Evolutionary conservation across 2,113 vertebrate genomes (phyloP), one percentile per base, ranked within the genome.

Genomic region (Cyprinodon variegatus): DNA sequence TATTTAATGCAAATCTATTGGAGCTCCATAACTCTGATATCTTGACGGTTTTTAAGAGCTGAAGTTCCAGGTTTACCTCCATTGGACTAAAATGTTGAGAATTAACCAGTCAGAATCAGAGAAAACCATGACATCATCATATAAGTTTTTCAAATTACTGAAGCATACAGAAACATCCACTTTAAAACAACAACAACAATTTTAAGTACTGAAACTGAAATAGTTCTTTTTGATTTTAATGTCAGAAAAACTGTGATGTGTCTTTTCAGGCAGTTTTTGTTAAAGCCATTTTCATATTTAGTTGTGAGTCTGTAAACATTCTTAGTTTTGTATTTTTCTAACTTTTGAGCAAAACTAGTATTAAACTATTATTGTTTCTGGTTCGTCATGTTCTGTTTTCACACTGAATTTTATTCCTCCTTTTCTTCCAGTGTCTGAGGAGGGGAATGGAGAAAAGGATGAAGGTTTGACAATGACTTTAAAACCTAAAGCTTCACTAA

Each of bases 401-500:
- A 53, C 50, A 7, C 48, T 5, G 17, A 53, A 14, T 8, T 20
- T 53, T n/a, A n/a, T 53, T 7, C 9, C 15, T 15, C 17, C 8
- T 53, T 53, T 53, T 9, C 6, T 53, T 53, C 50, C 50, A 53
- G 50, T 53, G 48, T 53, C 48, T 53, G 48, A 53, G 48, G 14
- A 53, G 50, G n/a, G 8, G 48, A 6, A 53, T 53, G 48, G 43
- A 45, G 43, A 45, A 10, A 45, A 53, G 17, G 50, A n/a, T 3
- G 50, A 20, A 53, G 17, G 7, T 53, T 53, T 53, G n/a, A 53
- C 17, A 6, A 3, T n/a, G 17, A 13, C 43, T 62, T 1, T 2
- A 40, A 39, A 13, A 17, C 22, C 5, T 43, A 65, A 61, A 37
- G n/a, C 20, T 0, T 8, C 70, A 29, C 50, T 87, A 1, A 90